Conservation (phyloP, 2,888 invertebrate species). For the Ametastegia equiseti region DNA sequence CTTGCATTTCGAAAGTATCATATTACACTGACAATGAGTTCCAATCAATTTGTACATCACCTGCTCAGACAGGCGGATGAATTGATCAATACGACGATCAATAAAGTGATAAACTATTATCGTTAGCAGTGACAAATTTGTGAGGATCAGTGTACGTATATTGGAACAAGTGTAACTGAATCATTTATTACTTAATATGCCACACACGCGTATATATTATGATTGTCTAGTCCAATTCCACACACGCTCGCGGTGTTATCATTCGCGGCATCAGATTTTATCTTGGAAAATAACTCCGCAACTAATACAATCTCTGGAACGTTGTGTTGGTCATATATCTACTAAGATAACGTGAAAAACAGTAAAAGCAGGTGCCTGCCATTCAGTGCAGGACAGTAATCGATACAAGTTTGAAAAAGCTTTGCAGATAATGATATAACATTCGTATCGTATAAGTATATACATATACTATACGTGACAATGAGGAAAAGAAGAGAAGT, state of each 20-base stretch:
- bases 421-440: background rate
- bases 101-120: background rate
- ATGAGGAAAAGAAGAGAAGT: background rate
- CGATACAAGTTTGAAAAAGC: background rate
- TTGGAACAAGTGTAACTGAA: background rate
- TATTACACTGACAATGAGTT: background rate
- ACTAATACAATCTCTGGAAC: background rate
- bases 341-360: background rate
- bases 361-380: background rate
- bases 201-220: background rate
- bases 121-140: background rate
- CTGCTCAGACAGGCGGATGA: too few relatives aligned
- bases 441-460: background rate
- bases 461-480: background rate
- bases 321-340: background rate
- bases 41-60: background rate
- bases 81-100: background rate
- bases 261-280: background rate
- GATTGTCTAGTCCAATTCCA: background rate
- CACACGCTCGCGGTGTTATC: background rate
- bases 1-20: background rate
- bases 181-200: background rate
- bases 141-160: too few relatives aligned
- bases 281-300: background rate
- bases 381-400: background rate